Evolutionary conservation across 2,113 vertebrate species (phyloP).

Genomic region (Elanus axillaris): DNA sequence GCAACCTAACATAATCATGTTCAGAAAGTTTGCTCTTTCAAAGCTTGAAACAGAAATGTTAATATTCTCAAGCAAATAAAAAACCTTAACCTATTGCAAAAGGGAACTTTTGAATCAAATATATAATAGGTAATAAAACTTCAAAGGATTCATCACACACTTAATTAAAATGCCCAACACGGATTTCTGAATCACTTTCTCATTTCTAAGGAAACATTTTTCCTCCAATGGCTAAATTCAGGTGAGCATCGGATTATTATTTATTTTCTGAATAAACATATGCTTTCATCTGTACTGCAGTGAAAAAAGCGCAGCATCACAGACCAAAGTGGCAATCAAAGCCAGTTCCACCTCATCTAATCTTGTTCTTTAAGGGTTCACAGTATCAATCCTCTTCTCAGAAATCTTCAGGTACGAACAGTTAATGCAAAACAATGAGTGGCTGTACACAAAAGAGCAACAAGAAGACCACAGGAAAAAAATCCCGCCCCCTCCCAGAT

Average conservation of each 20-base stretch:
- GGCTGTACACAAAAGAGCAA: neutral
- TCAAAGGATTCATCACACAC: constrained; percentile 24
- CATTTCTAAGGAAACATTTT: neutral
- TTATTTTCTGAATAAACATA: neutral
- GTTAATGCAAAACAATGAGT: neutral
- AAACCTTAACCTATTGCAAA: constrained; percentile 34
- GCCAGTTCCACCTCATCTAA: neutral
- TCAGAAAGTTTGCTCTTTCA: constrained; percentile 47
- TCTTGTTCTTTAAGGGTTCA: neutral
- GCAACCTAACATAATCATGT: constrained; percentile 28
- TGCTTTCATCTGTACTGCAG: neutral
- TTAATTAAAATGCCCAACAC: constrained; percentile 52
- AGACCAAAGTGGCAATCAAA: neutral
- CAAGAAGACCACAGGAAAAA: neutral
- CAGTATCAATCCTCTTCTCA: neutral
- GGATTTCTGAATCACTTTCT: constrained; percentile 26
- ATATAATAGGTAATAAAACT: constrained; percentile 54
- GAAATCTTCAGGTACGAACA: neutral
- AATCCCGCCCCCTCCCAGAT: neutral
- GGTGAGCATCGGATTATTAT: neutral
- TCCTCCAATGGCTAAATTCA: neutral
- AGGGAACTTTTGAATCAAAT: constrained; percentile 33
- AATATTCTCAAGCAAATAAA: constrained; percentile 47
- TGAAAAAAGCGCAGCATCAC: neutral
- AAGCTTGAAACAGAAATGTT: constrained; percentile 50